Evolutionary conservation across 2,113 vertebrate genomes (phyloP).

Genomic region (Tapirus terrestris): DNA sequence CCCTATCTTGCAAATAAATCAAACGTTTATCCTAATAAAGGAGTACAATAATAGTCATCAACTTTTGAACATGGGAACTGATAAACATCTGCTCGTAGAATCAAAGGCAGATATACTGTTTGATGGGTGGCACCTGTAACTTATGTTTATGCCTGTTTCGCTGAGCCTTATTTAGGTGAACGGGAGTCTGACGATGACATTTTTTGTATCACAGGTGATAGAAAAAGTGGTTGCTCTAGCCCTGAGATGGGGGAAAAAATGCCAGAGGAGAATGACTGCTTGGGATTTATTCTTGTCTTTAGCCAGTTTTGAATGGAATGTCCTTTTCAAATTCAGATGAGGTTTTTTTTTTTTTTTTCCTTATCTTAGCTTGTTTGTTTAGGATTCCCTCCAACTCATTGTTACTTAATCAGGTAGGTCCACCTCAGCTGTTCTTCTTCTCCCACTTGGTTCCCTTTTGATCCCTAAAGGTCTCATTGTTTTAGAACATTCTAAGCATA

Average conservation of each 20-base stretch:
- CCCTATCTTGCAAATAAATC: constrained; percentile 54
- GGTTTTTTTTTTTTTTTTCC: too few species aligned
- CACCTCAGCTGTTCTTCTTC: neutral
- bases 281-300: constrained; percentile 43
- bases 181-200: neutral
- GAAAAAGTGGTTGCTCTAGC: neutral
- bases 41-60: neutral
- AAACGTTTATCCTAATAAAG: constrained; percentile 59
- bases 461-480: constrained; percentile 13
- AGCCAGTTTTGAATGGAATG: constrained; percentile 45
- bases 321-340: constrained; percentile 49
- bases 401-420: constrained; percentile 7
- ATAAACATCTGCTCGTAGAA: constrained; percentile 37
- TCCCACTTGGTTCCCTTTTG: neutral
- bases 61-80: neutral
- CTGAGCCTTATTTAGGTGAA: constrained; percentile 10
- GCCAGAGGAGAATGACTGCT: neutral
- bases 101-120: neutral
- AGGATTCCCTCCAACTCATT: neutral
- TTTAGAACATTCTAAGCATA: neutral
- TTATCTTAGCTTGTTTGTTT: neutral
- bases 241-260: neutral
- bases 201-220: neutral
- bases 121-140: neutral
- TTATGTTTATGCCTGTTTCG: neutral